Evolutionary conservation across 2,113 vertebrate genomes (phyloP).

Genomic region (Rhizomys pruinosus): DNA sequence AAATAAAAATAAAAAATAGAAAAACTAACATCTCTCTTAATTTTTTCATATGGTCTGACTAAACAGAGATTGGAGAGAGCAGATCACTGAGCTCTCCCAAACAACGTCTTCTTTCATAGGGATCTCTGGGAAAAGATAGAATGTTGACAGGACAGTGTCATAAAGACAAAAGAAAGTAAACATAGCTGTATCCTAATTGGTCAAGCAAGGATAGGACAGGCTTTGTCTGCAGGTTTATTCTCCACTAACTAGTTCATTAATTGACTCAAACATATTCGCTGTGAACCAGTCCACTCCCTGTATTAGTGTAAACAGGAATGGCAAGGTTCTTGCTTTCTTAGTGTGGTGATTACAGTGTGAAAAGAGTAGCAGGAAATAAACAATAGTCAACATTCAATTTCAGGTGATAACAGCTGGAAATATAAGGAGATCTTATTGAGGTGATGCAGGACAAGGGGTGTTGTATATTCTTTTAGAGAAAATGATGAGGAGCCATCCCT

Average conservation of each 20-base stretch:
- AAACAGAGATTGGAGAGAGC: neutral
- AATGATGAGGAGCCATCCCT: neutral
- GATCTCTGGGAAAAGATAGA: neutral
- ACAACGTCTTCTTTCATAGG: neutral
- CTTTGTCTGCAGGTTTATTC: neutral
- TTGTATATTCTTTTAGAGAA: neutral
- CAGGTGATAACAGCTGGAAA: neutral
- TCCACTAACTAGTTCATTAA: neutral
- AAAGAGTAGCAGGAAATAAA: neutral
- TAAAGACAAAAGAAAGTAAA: neutral
- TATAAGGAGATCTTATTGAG: neutral
- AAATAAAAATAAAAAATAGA: no score
- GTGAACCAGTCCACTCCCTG: neutral
- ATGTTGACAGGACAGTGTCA: neutral
- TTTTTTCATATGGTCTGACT: neutral
- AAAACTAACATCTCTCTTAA: neutral
- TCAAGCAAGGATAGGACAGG: neutral
- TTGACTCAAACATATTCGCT: neutral
- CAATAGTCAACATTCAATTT: neutral
- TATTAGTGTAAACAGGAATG: neutral
- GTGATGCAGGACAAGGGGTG: neutral
- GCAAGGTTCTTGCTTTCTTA: neutral
- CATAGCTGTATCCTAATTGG: neutral
- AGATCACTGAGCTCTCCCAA: neutral
- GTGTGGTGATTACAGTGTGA: neutral